Percentiles rank a stretch among this genome's conserved stretches.
Evolutionary conservation across 2,888 invertebrate genomes (phyloP).

Genomic region (Plebejus anna): DNA sequence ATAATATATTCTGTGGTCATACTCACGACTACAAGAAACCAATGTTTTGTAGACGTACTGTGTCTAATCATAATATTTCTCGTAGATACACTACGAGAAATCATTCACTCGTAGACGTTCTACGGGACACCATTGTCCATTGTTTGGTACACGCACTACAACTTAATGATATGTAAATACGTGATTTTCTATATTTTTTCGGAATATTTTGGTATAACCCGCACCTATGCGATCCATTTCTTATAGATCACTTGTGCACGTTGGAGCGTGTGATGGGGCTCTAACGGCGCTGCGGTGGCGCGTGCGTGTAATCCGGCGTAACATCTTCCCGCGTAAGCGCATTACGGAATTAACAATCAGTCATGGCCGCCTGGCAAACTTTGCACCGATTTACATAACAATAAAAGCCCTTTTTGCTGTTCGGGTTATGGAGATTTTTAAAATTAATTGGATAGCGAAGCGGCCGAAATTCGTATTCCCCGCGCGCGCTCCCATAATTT

Average conservation of each 20-base stretch:
- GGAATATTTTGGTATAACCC: not conserved
- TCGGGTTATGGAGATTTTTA: constrained; percentile 70
- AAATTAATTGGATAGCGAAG: constrained; percentile 74
- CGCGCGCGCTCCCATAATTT: constrained; percentile 46
- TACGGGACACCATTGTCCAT: no score
- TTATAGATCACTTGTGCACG: not conserved
- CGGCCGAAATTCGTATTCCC: constrained; percentile 65
- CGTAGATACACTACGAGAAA: no score
- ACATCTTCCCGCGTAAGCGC: constrained; percentile 65
- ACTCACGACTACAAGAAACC: no score
- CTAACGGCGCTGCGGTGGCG: constrained; percentile 7
- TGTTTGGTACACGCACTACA: no score
- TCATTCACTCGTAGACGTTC: no score
- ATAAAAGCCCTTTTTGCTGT: constrained; percentile 62
- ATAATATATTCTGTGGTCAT: no score
- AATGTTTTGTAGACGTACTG: no score
- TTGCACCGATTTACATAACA: constrained; percentile 79
- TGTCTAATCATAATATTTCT: no score
- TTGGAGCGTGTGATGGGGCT: not conserved
- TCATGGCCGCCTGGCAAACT: constrained; percentile 76
- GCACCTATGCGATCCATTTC: not conserved
- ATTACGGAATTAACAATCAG: constrained; percentile 80
- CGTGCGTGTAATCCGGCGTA: constrained; percentile 50
- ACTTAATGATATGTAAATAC: no score
- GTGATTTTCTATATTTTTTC: no score